phyloP scores from a whole-genome alignment of 2,888 invertebrate genomes.

The Hipparchia sbordonii region DNA sequence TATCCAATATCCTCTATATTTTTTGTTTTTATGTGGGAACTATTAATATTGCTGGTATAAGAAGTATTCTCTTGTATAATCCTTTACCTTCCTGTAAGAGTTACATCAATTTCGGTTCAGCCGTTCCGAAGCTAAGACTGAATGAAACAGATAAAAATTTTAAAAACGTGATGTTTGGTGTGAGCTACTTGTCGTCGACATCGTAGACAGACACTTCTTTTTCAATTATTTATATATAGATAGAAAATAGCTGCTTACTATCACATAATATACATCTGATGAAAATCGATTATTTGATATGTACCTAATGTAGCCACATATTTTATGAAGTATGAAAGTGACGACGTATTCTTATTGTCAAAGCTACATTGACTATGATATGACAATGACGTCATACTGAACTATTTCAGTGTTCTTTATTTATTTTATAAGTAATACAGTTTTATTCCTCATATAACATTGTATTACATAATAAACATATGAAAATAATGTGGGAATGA shows the following conservation, averaged over 20 bases:
- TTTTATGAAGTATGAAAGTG: neutral
- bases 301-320: neutral
- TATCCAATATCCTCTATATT: no score
- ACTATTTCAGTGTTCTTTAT: neutral
- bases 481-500: slow-evolving; percentile 3
- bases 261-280: slow-evolving; percentile 1
- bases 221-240: neutral
- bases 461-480: neutral
- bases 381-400: slow-evolving; percentile 18
- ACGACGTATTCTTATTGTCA: slow-evolving; percentile 30
- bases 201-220: no score
- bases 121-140: no score
- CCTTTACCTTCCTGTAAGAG: no score
- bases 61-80: no score
- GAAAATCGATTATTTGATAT: slow-evolving; percentile 7
- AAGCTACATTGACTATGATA: slow-evolving; percentile 30
- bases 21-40: no score
- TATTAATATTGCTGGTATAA: no score
- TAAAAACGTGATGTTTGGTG: no score
- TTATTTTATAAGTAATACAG: neutral
- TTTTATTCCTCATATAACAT: neutral
- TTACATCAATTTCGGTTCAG: no score
- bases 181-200: no score
- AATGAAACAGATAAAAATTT: no score
- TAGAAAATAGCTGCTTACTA: neutral